Conservation (phyloP, 2,888 invertebrate genomes). For the Marronus borbonicus region DNA sequence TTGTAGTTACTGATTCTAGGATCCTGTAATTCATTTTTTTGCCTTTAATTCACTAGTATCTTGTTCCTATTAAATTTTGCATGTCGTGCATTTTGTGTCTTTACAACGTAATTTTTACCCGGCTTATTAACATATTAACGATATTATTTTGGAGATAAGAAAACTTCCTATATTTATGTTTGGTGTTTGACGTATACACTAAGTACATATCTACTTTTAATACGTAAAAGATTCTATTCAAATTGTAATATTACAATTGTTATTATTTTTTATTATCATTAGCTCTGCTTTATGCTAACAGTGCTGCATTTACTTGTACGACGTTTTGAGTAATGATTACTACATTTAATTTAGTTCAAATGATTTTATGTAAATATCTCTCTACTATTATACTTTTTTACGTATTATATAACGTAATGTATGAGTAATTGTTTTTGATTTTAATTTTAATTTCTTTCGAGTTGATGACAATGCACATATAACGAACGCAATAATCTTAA, state of each 20-base stretch:
- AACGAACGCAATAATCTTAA: background rate
- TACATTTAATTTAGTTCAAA: conserved; percentile 41
- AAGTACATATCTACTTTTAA: too few relatives aligned
- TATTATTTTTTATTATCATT: conserved; percentile 11
- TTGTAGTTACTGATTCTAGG: too few relatives aligned
- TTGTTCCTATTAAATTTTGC: too few relatives aligned
- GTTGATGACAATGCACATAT: conserved; percentile 53
- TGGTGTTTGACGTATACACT: too few relatives aligned
- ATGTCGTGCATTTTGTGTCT: too few relatives aligned
- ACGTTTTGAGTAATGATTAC: conserved; percentile 49
- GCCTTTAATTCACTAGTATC: too few relatives aligned
- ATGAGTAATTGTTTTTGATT: background rate
- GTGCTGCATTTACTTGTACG: conserved; percentile 48
- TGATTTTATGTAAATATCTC: conserved; percentile 32
- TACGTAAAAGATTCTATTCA: too few relatives aligned
- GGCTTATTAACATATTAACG: background rate
- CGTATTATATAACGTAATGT: too few relatives aligned
- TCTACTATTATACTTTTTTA: conserved; percentile 42
- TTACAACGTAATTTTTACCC: too few relatives aligned
- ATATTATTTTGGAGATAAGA: too few relatives aligned
- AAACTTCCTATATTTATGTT: too few relatives aligned
- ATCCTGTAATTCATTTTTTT: too few relatives aligned
- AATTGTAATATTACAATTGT: conserved; percentile 50
- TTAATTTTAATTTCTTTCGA: conserved; percentile 6
- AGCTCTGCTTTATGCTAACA: conserved; percentile 54